Conservation (phyloP, 2,888 invertebrate species). For the Geophilus truncorum region DNA sequence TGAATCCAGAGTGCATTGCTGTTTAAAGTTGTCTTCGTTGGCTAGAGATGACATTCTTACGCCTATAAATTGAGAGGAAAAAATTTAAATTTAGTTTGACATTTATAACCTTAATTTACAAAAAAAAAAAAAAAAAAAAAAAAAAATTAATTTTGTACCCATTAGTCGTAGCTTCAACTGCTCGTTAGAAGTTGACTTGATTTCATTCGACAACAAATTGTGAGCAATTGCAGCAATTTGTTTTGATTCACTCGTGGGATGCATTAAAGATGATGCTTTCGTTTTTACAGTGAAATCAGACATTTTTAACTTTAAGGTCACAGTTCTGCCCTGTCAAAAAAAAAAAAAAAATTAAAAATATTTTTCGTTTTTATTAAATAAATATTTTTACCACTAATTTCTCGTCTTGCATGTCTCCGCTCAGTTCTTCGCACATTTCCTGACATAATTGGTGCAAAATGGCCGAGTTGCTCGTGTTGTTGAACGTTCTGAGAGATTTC, state of each 20-base stretch:
- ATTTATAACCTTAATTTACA: too few species aligned
- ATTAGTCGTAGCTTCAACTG: constrained; percentile 28
- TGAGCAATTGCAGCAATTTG: constrained; percentile 11
- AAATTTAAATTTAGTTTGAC: neutral
- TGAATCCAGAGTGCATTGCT: neutral
- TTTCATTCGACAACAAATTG: constrained; percentile 30
- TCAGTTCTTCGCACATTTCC: constrained; percentile 29
- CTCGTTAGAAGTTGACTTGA: constrained; percentile 1
- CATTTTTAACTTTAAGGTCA: constrained; percentile 32
- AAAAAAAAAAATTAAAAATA: neutral
- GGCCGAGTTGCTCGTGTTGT: neutral
- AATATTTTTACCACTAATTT: constrained; percentile 32
- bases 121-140: too few species aligned
- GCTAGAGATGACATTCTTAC: neutral
- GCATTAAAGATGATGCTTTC: constrained; percentile 25
- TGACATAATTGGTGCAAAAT: constrained; percentile 25
- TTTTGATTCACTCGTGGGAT: neutral
- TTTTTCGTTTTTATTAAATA: too few species aligned
- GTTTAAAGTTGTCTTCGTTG: neutral
- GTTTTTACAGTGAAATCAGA: constrained; percentile 31
- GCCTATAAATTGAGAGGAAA: too few species aligned
- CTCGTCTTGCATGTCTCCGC: constrained; percentile 30
- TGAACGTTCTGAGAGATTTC: constrained; percentile 34
- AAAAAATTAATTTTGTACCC: constrained; percentile 21
- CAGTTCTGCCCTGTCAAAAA: constrained; percentile 32